Base-by-base conservation (phyloP, 2,113 vertebrate genomes). In the Rhipidura dahli region DNA sequence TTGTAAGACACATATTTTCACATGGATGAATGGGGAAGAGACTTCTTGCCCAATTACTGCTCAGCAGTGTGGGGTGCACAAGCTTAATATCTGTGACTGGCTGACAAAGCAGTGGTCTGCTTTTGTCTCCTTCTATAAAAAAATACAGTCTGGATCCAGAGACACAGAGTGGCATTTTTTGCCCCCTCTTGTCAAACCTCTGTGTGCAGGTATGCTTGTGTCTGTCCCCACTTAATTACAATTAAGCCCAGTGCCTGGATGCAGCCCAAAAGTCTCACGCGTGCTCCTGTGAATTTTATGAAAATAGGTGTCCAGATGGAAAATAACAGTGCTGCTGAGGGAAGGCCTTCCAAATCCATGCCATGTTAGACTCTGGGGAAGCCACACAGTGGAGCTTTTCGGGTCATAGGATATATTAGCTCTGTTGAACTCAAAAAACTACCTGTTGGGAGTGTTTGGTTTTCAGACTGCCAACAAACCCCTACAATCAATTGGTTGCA, bases 381-480 rank as follows among this genome's bases (percentile, higher is more conserved):
- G 33, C n/a, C 42, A 19, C 39, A 14, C 2, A 39, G 47, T 23
- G 11, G 10, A 89, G 9, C 18, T 49, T 39, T 33, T 76, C 10
- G 9, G 81, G 28, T 72, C 72, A 40, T 8, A 79, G 44, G 39
- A 42, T 83, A 33, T 23, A 39, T 79, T 92, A 83, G 33, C 59
- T 68, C 35, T 54, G 15, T 35, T 79, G 79, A 87, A 80, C 45
- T 76, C 23, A 71, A 47, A 94, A 68, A 39, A 35, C 53, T 64
- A 51, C 68, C 75, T 93, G 53, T 89, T 89, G 68, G 54, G 53
- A 76, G 9, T 81, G 63, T 83, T 91, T 93, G 64, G 27, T 80
- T 94, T 96, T 76, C 53, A 88, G 75, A 49, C 35, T 90, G 85
- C 91, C 70, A 93, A 63, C 47, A 94, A 85, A 68, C 24, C 51